A percentile compares a stretch with the other conserved stretches of the same genome.
Evolutionary conservation across 2,113 vertebrate species (phyloP).

Genomic region (Zosterops japonicus): DNA sequence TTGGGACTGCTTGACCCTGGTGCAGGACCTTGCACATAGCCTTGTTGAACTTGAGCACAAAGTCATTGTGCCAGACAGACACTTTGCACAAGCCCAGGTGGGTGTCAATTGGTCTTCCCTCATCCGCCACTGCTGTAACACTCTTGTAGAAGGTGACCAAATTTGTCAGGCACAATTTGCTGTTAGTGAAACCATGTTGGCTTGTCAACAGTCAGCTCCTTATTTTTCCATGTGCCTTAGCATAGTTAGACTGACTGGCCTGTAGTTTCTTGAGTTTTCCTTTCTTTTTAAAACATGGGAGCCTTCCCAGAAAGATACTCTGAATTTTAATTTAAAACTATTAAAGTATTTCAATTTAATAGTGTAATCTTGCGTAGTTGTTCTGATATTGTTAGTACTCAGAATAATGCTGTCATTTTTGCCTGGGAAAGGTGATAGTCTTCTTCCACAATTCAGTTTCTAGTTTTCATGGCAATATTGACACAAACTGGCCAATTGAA

Average conservation of each 20-base stretch:
- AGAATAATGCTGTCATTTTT: neutral
- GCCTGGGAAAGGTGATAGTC: neutral
- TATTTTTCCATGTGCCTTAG: neutral
- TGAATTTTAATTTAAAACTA: neutral
- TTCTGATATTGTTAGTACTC: neutral
- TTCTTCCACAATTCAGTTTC: neutral
- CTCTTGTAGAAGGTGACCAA: neutral
- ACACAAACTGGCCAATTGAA: neutral
- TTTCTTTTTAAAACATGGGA: neutral
- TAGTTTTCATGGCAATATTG: neutral
- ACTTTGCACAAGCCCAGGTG: neutral
- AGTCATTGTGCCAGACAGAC: fast-evolving
- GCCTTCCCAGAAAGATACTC: neutral
- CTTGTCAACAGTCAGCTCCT: neutral
- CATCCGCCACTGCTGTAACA: neutral
- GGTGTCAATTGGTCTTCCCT: neutral
- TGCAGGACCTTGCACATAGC: neutral
- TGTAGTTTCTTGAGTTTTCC: neutral
- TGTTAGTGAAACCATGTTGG: neutral
- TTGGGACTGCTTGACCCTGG: neutral
- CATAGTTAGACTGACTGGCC: neutral
- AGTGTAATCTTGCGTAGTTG: neutral
- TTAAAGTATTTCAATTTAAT: neutral
- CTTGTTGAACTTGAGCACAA: neutral
- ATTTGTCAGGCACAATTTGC: neutral